Evolutionary conservation across 2,113 vertebrate species (phyloP), one percentile per base, ranked within the genome.

Genomic region (Gulo gulo): DNA sequence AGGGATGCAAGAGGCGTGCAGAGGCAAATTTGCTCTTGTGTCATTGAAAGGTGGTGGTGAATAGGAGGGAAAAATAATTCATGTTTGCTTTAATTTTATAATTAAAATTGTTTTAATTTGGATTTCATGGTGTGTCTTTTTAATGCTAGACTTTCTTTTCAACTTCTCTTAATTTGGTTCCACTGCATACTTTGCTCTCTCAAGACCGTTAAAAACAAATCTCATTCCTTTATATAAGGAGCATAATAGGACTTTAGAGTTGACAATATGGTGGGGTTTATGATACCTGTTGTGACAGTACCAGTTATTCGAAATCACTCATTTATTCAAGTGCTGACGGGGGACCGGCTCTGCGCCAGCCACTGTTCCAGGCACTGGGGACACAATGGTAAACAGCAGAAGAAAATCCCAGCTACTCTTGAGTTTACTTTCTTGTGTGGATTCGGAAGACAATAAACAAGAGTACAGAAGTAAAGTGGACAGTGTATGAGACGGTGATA

Each of bases 1-100:
- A 42, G 26, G 18, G 13, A 55, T 21, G 3, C 15, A 0, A 34
- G 34, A 36, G 26, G n/a, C 6, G 5, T 2, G 3, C 1, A 13
- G 31, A 36, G 65, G 23, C 81, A n/a, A 1, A 21, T 45, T 24
- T 52, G 42, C 29, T 6, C 1, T 20, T 47, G 45, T 47, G 10
- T 80, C 36, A 23, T 39, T 57, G 67, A 82, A 16, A 82, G 57
- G 31, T 47, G 6, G 23, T 11, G 7, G 59, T 67, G 39, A 93
- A 13, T 12, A 87, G 18, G 16, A 42, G 23, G 39, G 52, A 42
- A 52, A 23, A 23, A 14, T 39, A 29, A 24, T 59, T 79, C 31
- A 9, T 26, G 26, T 34, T 81, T 82, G 34, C 67, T 80, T 78
- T 81, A 63, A 85, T 65, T 86, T 85, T 85, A 29, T 31, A 67